Evolutionary conservation across 2,888 invertebrate species (phyloP).

Genomic region (Zele albiditarsus): DNA sequence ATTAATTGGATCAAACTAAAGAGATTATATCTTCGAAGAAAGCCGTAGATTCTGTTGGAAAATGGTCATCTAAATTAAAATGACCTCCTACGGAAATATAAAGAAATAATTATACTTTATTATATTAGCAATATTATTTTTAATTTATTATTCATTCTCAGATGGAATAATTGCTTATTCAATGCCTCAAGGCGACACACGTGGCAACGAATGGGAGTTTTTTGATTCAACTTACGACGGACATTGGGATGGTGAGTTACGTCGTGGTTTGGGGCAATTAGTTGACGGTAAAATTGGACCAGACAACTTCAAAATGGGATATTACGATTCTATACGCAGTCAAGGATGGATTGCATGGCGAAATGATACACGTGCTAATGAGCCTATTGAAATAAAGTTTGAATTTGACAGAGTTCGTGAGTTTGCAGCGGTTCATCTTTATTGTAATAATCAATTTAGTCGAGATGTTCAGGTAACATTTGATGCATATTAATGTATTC

Average conservation of each 20-base stretch:
- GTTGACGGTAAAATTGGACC: constrained; percentile 87
- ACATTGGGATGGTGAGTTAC: constrained; percentile 83
- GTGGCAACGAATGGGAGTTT: constrained; percentile 84
- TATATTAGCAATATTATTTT: constrained; percentile 11
- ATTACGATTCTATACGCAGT: constrained; percentile 73
- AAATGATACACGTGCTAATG: constrained; percentile 80
- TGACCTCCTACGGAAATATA: too few species aligned
- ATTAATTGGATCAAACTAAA: too few species aligned
- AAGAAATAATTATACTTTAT: too few species aligned
- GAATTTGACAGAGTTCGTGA: constrained; percentile 91
- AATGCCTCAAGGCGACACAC: constrained; percentile 91
- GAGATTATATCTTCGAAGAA: too few species aligned
- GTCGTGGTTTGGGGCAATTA: constrained; percentile 87
- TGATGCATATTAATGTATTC: background rate
- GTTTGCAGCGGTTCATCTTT: constrained; percentile 86
- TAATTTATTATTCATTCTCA: constrained; percentile 47
- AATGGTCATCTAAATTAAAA: too few species aligned
- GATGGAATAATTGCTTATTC: constrained; percentile 89
- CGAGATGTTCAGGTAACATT: constrained; percentile 83
- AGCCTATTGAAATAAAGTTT: constrained; percentile 81
- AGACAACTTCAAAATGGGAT: constrained; percentile 81
- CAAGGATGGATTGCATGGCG: constrained; percentile 95
- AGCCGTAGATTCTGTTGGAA: too few species aligned
- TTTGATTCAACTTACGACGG: constrained; percentile 91
- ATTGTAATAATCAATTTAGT: constrained; percentile 88